Base-by-base conservation (phyloP, 1,140 invertebrate species). In the Zaprionus davidi region DNA sequence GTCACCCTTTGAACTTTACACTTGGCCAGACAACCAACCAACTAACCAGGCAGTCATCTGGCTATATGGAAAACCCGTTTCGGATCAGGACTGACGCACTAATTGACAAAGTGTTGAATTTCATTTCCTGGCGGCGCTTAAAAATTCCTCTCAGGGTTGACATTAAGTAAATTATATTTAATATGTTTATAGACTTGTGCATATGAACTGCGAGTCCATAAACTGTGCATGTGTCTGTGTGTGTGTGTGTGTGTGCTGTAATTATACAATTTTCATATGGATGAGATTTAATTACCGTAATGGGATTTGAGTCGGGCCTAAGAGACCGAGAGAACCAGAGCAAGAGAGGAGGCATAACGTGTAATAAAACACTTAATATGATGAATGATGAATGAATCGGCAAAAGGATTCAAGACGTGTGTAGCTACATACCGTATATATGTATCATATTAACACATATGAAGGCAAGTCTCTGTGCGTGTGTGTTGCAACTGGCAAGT, bases 141-240 rank as follows among this genome's bases (percentile, higher is more conserved):
- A 83, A 90, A 83, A 71, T 68, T 44, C 60, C 76, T 79, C 72
- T 34, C 41, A 62, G 67, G 63, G 63, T 71, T 91, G 90, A 91
- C 90, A 82, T 90, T 91, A 91, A 91, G 85, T 87, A 91, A 91
- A 91, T 91, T 91, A 91, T 91, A 87, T 91, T 90, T 91, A 91
- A 91, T 91, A 91, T 83, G 90, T 91, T 91, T 90, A 91, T 91
- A 76, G 82, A 90, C 85, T 90, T 76, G 82, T 62, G 68, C 67
- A 82, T 78, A 68, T 75, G 76, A 84, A 79, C 74, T 77, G 76
- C 62, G 66, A 73, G 71, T 87, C 31, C 49, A 68, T 87, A 62
- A 76, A 72, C 63, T 63, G 38, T 62, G 63, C 71, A 13, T 31
- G 46, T 55, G 38, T 31, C 38, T 55, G 38, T 24, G 22, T 56